These are phyloP conservation scores for Leptodactylus fallax DNA, from an alignment of 2,797 vertebrate species.

Conservation along the genomic window DNA sequence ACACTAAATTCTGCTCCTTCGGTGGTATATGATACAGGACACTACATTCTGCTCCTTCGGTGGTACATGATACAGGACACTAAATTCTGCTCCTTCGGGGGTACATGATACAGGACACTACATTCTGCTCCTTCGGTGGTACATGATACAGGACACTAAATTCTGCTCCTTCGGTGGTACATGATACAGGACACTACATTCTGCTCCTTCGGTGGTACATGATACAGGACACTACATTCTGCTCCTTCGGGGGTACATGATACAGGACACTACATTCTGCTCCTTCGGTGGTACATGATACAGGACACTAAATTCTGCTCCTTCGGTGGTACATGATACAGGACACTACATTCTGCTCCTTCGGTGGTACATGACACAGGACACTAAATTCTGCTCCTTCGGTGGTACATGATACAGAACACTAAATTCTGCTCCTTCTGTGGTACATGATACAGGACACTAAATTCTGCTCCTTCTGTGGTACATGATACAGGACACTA, in stretches of 20 bases:
- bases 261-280: neutral
- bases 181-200: neutral
- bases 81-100: too few relatives aligned
- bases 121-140: neutral
- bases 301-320: neutral
- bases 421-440: neutral
- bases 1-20: too few relatives aligned
- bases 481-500: neutral
- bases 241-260: neutral
- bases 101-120: neutral
- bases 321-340: neutral
- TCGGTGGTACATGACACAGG: neutral
- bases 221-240: neutral
- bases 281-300: neutral
- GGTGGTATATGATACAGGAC: too few relatives aligned
- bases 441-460: neutral
- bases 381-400: neutral
- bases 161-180: neutral
- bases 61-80: too few relatives aligned
- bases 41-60: too few relatives aligned
- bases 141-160: neutral
- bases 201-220: neutral
- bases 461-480: neutral
- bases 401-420: neutral
- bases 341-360: neutral